Evolutionary conservation across 2,888 invertebrate species (phyloP).

Genomic region (Nipponacmea schrenckii): DNA sequence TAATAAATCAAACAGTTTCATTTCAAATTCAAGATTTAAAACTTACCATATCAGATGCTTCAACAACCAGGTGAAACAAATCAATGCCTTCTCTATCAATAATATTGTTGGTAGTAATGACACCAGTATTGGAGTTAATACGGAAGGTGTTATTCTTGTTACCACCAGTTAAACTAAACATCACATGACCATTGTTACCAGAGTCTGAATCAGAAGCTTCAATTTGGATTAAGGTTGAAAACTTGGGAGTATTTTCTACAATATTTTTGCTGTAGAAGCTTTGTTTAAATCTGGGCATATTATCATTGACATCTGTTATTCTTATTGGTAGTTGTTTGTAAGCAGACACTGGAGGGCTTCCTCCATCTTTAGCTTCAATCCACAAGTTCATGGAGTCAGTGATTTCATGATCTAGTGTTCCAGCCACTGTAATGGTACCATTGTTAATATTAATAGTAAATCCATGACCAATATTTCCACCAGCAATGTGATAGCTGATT

Average conservation of each 20-base stretch:
- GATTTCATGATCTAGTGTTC: slow-evolving; percentile 53
- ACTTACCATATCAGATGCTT: slow-evolving; percentile 79
- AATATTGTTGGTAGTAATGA: slow-evolving; percentile 75
- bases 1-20: background rate
- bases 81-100: slow-evolving; percentile 90
- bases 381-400: slow-evolving; percentile 47
- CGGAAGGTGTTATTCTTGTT: slow-evolving; percentile 84
- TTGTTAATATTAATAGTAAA: slow-evolving; percentile 43
- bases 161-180: slow-evolving; percentile 80
- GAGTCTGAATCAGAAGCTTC: slow-evolving; percentile 82
- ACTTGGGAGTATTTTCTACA: slow-evolving; percentile 71
- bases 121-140: slow-evolving; percentile 87
- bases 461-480: slow-evolving; percentile 87
- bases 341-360: slow-evolving; percentile 65
- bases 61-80: slow-evolving; percentile 87
- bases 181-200: slow-evolving; percentile 45
- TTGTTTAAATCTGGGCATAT: slow-evolving; percentile 82
- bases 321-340: slow-evolving; percentile 77
- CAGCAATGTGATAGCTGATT: slow-evolving; percentile 81
- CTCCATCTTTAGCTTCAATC: slow-evolving; percentile 68
- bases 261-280: slow-evolving; percentile 86
- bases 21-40: background rate
- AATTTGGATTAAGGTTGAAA: slow-evolving; percentile 74
- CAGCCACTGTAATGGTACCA: slow-evolving; percentile 45
- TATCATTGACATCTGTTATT: slow-evolving; percentile 93